Percentiles rank a stretch among this genome's conserved stretches.
Conservation (phyloP, 2,888 invertebrate species). For the Beris morrisii region DNA sequence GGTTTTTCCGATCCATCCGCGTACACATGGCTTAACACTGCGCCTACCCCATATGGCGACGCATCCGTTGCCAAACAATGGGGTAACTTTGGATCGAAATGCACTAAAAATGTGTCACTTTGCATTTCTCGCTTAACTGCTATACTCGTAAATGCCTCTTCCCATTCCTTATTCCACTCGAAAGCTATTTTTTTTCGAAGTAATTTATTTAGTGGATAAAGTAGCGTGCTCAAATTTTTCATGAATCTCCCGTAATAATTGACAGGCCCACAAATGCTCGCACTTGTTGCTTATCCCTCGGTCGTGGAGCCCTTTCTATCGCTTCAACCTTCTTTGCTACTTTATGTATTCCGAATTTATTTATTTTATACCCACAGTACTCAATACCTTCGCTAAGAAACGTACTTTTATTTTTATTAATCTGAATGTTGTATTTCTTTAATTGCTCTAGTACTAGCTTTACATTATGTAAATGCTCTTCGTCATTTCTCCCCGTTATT, state of each 20-base stretch:
- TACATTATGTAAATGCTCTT: conserved; percentile 41
- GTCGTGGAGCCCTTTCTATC: conserved; percentile 43
- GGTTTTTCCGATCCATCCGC: conserved; percentile 47
- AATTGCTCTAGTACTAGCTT: conserved; percentile 42
- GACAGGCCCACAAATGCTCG: conserved; percentile 45
- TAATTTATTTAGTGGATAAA: conserved; percentile 45
- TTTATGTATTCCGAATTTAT: conserved; percentile 46
- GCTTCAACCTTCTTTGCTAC: conserved; percentile 45
- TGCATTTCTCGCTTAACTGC: conserved; percentile 43
- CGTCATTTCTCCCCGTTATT: conserved; percentile 35
- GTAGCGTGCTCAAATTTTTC: conserved; percentile 43
- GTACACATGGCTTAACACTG: conserved; percentile 47
- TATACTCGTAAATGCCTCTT: conserved; percentile 42
- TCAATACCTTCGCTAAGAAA: conserved; percentile 44
- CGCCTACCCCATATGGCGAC: conserved; percentile 43
- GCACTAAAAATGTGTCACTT: conserved; percentile 41
- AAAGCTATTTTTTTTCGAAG: conserved; percentile 42
- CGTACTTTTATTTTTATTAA: conserved; percentile 44
- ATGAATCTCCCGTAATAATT: conserved; percentile 49
- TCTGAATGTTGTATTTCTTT: conserved; percentile 42
- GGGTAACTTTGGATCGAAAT: conserved; percentile 44
- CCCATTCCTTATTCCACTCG: conserved; percentile 41
- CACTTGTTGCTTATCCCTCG: conserved; percentile 43
- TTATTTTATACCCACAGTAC: conserved; percentile 46
- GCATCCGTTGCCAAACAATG: conserved; percentile 45